Conservation (phyloP, 2,888 invertebrate genomes). For the Thumatha senex region DNA sequence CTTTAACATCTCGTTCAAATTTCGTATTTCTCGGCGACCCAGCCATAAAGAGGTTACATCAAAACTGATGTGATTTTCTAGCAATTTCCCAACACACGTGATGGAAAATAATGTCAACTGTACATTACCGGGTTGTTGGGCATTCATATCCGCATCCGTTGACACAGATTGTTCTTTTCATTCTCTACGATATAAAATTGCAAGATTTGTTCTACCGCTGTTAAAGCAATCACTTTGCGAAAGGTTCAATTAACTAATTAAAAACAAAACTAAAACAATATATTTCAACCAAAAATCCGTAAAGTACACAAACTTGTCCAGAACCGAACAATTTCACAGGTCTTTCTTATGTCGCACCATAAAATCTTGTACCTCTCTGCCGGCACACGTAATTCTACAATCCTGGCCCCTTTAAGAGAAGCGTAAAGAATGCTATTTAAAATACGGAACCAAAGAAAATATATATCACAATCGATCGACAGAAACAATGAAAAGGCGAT, state of each 20-base stretch:
- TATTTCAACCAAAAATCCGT: too few species aligned
- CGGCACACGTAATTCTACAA: too few species aligned
- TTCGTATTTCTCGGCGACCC: conserved; percentile 2
- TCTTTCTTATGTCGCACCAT: too few species aligned
- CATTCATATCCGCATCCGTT: conserved; percentile 18
- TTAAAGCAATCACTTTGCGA: too few species aligned
- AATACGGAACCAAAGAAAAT: neutral
- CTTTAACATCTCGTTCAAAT: neutral
- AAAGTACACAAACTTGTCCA: too few species aligned
- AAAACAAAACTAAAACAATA: too few species aligned
- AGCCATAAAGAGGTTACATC: conserved; percentile 7
- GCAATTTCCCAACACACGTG: conserved; percentile 19
- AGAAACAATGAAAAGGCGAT: neutral
- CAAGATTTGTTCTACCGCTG: too few species aligned
- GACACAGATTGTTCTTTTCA: conserved; percentile 9
- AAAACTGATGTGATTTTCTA: conserved; percentile 17
- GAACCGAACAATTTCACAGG: too few species aligned
- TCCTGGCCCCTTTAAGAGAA: too few species aligned
- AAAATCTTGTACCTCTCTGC: too few species aligned
- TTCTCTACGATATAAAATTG: neutral
- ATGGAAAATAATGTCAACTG: conserved; percentile 20
- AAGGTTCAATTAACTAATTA: too few species aligned
- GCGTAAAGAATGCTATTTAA: too few species aligned
- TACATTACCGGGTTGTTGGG: conserved; percentile 23
- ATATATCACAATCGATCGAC: neutral